phyloP scores from a whole-genome alignment of 2,797 vertebrate genomes.

The Podarcis siculus region DNA sequence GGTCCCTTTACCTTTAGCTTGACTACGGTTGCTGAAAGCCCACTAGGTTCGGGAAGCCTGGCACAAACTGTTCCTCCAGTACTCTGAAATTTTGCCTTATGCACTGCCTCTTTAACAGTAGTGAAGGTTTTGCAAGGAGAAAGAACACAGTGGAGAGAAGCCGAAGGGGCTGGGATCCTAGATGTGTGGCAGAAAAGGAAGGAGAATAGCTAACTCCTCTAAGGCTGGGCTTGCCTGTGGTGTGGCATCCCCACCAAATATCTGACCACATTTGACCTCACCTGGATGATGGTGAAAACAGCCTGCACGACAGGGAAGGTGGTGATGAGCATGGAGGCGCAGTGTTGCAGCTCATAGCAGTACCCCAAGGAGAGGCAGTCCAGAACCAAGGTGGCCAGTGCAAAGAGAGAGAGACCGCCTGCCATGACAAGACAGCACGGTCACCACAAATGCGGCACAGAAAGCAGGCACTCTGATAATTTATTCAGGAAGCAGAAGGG shows the following conservation, averaged over 20 bases:
- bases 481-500: not conserved
- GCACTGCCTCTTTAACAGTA: not conserved
- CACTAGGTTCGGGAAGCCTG: not conserved
- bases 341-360: constrained; percentile 78
- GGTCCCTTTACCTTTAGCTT: too few species aligned
- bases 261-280: constrained; percentile 45
- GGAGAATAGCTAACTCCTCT: not conserved
- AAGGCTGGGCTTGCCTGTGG: too few species aligned
- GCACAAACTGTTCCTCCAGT: too few species aligned
- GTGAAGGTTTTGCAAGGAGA: not conserved
- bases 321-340: constrained; percentile 78
- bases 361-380: constrained; percentile 82
- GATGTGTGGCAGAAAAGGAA: not conserved
- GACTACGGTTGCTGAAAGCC: not conserved
- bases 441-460: not conserved
- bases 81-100: not conserved
- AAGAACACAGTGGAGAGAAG: not conserved
- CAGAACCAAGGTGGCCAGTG: constrained; percentile 82
- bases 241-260: not conserved
- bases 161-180: not conserved
- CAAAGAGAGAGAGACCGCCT: constrained; percentile 83
- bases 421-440: constrained; percentile 1
- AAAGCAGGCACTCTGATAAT: not conserved
- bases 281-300: constrained; percentile 80
- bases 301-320: constrained; percentile 78